Evolutionary conservation across 2,113 vertebrate species (phyloP), one percentile per base, ranked within the genome.

Genomic region (Centropus bengalensis): DNA sequence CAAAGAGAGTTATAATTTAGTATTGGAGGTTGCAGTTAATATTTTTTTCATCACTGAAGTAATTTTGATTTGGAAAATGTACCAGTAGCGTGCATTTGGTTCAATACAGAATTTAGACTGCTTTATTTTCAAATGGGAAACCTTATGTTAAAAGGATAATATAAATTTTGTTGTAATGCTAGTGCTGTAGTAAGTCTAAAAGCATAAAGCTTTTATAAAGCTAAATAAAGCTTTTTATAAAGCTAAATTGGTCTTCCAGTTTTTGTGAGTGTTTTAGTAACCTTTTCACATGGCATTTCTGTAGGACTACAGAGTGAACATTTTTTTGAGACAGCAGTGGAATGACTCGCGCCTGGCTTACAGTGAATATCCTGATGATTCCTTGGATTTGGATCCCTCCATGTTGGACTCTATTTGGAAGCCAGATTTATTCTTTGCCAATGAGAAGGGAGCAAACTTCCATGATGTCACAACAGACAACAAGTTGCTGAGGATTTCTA

Each of bases 391-490:
- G 97, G 99, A 99, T 96, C 99, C 99, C 20, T 99, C 99, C 84
- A 99, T 99, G 99, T 73, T 99, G 97, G 99, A 99, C 97, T 99
- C 99, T 92, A 99, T 99, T 97, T 99, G 99, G 99, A 99, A 99
- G 94, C 99, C 99, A 1, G 99, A 99, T 96, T 98, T 99, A 93
- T 99, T 99, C 98, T 99, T 99, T 92, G 99, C 99, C 97, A 99
- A 99, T 24, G 99, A 99, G 97, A 99, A 99, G 82, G 99, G 99
- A 10, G 99, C 99, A 94, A 99, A 99, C 96, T 99, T 99, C 97
- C 99, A 99, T 12, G 99, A 99, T 44, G 99, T 99, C 83, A 99
- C 99, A 22, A 99, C 99, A 12, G 99, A 99, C 96, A 99, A 99
- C 98, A 99, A 99, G 96, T 97, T 99, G 89, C 98, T 99, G 94